These are phyloP conservation scores for Apamea monoglypha DNA, from an alignment of 2,888 invertebrate genomes.

Conservation along the genomic window DNA sequence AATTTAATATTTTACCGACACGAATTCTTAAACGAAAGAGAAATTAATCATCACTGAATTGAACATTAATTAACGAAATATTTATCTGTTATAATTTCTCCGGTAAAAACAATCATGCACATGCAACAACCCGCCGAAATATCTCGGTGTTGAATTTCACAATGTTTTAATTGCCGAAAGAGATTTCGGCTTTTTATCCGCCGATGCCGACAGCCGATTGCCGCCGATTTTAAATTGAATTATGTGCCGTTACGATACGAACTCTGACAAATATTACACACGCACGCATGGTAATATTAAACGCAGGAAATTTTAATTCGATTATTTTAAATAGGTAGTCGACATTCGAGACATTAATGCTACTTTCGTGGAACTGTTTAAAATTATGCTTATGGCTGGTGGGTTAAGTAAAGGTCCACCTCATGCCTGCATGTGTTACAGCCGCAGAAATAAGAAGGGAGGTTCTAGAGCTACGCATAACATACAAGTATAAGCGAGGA, in stretches of 20 bases:
- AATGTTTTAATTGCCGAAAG: constrained; percentile 76
- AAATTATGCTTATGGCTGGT: background rate
- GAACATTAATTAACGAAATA: constrained; percentile 49
- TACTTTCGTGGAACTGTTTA: constrained; percentile 16
- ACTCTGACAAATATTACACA: constrained; percentile 70
- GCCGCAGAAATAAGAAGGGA: background rate
- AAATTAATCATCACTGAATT: constrained; percentile 54
- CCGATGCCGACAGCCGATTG: constrained; percentile 76
- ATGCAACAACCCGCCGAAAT: constrained; percentile 58
- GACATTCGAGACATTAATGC: constrained; percentile 41
- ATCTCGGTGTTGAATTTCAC: constrained; percentile 74
- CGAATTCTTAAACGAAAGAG: constrained; percentile 25
- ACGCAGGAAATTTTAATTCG: constrained; percentile 49
- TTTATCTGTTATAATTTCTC: constrained; percentile 63
- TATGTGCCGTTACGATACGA: constrained; percentile 68
- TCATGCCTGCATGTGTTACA: background rate
- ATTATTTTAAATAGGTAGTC: constrained; percentile 54
- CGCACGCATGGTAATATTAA: constrained; percentile 57
- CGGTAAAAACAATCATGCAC: constrained; percentile 66
- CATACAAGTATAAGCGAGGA: no score
- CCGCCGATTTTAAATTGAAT: constrained; percentile 75
- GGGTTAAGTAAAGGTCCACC: background rate
- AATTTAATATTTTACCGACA: constrained; percentile 36
- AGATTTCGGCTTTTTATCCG: constrained; percentile 62
- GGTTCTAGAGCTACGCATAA: background rate